Percentiles rank a stretch among this genome's conserved stretches.
Conservation (phyloP, 2,888 invertebrate genomes). For the Griposia aprilina region DNA sequence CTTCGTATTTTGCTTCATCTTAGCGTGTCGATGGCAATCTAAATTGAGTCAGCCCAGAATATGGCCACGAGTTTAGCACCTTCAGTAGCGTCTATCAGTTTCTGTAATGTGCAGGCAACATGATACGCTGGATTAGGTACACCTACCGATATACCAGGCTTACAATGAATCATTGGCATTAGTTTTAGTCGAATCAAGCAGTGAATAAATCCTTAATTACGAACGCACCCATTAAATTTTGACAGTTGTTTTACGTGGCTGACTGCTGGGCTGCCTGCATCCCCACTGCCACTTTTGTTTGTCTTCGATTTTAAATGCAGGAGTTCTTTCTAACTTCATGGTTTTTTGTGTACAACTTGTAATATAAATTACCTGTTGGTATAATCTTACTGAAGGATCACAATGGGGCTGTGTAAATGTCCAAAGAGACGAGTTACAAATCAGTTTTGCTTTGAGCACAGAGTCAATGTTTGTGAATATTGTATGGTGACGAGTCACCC, state of each 20-base stretch:
- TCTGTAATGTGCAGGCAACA: no score
- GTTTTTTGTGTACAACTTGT: constrained; percentile 46
- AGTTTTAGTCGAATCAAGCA: constrained; percentile 3
- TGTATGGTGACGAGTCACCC: constrained; percentile 99
- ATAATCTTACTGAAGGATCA: constrained; percentile 58
- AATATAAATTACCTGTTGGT: constrained; percentile 33
- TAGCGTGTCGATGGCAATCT: no score
- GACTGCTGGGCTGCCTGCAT: constrained; percentile 67
- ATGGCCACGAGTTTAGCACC: no score
- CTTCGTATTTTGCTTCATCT: no score
- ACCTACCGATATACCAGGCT: no score
- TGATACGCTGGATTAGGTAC: no score
- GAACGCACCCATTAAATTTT: constrained; percentile 53
- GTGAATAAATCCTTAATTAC: neutral
- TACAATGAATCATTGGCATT: no score
- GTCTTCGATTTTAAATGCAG: constrained; percentile 60
- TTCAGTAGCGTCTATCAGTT: no score
- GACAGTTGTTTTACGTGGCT: constrained; percentile 81
- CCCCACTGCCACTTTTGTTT: constrained; percentile 68
- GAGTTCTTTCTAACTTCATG: constrained; percentile 44
- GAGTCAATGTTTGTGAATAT: constrained; percentile 99
- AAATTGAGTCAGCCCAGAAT: no score
- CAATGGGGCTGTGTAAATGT: constrained; percentile 99
- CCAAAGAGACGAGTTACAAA: constrained; percentile 99
- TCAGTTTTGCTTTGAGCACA: constrained; percentile 99